Evolutionary conservation across 2,113 vertebrate species (phyloP).

Genomic region (Strigops habroptila): DNA sequence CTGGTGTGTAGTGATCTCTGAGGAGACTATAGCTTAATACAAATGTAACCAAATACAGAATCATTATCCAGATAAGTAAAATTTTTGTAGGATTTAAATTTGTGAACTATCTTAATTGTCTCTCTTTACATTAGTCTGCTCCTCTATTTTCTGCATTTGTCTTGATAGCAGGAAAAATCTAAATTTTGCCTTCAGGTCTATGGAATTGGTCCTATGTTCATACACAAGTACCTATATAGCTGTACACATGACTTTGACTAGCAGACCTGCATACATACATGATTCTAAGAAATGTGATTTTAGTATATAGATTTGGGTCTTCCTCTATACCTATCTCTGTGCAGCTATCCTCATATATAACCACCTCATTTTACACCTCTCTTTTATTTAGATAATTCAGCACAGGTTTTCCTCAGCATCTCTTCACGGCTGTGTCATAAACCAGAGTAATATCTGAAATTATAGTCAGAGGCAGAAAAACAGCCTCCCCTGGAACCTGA

Average conservation of each 20-base stretch:
- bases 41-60: background rate
- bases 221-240: background rate
- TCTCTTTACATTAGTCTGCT: background rate
- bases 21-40: background rate
- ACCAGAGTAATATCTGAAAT: background rate
- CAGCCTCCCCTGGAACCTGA: background rate
- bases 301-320: background rate
- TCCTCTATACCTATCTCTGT: background rate
- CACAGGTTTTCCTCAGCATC: background rate
- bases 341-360: background rate
- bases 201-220: background rate
- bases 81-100: slow-evolving; percentile 43
- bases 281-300: background rate
- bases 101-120: background rate
- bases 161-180: background rate
- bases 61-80: background rate
- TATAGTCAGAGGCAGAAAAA: background rate
- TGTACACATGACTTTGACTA: background rate
- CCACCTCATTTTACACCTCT: background rate
- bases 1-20: background rate
- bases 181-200: background rate
- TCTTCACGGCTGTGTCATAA: background rate
- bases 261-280: background rate
- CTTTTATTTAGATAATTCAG: background rate
- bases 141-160: background rate